Percentiles rank a stretch among this genome's conserved stretches.
Conservation (phyloP, 2,113 vertebrate species). For the Alethe castanea region DNA sequence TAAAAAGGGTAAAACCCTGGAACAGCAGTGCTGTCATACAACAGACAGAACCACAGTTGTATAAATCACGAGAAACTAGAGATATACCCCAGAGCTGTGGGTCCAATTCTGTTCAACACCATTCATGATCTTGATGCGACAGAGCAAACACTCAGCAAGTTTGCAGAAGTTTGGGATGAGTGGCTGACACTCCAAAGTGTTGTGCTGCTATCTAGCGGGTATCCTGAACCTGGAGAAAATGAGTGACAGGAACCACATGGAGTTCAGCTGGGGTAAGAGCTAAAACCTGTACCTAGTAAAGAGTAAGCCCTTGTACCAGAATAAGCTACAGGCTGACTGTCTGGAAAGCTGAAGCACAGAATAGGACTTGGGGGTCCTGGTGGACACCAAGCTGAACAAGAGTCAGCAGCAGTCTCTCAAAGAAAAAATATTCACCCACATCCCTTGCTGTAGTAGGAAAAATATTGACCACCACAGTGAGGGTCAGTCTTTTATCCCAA, state of each 20-base stretch:
- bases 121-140: not conserved
- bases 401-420: not conserved
- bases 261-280: not conserved
- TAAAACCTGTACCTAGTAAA: not conserved
- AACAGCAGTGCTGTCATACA: not conserved
- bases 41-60: not conserved
- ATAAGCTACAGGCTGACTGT: not conserved
- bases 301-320: not conserved
- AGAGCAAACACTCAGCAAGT: not conserved
- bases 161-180: not conserved
- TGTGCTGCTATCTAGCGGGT: not conserved
- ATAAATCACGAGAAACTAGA: not conserved
- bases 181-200: accelerated
- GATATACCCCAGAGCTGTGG: too few species aligned
- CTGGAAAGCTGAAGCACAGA: not conserved
- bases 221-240: not conserved
- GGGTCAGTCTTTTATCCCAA: not conserved
- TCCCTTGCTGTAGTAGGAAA: not conserved
- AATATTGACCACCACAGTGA: too few species aligned
- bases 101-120: not conserved
- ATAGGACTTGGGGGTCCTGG: too few species aligned
- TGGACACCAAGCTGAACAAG: not conserved
- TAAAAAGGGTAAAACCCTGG: not conserved
- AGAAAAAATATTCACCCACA: not conserved
- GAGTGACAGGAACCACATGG: not conserved